A percentile compares a stretch with the other conserved stretches of the same genome.
phyloP scores from a whole-genome alignment of 2,113 vertebrate genomes.

The Muscicapa adusta region DNA sequence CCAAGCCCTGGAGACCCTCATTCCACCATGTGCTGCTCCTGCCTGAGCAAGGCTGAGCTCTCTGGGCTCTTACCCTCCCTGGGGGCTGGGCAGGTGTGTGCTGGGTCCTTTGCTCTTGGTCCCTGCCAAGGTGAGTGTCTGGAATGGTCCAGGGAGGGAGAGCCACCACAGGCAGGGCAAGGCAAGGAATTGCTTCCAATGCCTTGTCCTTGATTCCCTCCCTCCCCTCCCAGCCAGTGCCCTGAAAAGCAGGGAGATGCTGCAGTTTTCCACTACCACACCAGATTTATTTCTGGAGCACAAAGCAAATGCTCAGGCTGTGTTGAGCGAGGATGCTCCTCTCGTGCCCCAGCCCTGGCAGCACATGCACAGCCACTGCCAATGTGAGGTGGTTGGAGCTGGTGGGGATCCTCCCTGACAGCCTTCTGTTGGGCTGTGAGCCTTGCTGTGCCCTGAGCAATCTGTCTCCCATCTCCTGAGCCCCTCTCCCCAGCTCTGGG shows the following conservation, averaged over 20 bases:
- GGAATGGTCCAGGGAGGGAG: background rate
- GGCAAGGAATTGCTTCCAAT: background rate
- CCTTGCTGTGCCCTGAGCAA: background rate
- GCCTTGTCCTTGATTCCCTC: background rate
- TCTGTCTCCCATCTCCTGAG: background rate
- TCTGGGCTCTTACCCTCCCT: background rate
- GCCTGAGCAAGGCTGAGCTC: background rate
- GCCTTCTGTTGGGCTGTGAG: constrained; percentile 36
- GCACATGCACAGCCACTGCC: constrained; percentile 20
- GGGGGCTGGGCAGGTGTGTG: background rate
- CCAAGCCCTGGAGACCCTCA: background rate
- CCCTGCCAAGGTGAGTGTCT: background rate
- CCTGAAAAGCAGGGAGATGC: background rate
- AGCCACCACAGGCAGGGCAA: background rate
- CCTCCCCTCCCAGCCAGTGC: background rate
- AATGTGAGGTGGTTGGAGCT: background rate
- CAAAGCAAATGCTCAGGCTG: background rate
- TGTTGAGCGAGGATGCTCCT: background rate
- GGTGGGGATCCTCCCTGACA: constrained; percentile 28
- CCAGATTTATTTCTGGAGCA: background rate
- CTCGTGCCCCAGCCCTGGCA: background rate
- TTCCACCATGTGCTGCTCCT: background rate
- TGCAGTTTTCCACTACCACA: background rate
- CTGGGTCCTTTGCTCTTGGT: background rate
- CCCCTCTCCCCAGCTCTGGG: background rate